A percentile compares a stretch with the other conserved stretches of the same genome.
phyloP scores from a whole-genome alignment of 2,797 vertebrate species.

The Valencia hispanica region DNA sequence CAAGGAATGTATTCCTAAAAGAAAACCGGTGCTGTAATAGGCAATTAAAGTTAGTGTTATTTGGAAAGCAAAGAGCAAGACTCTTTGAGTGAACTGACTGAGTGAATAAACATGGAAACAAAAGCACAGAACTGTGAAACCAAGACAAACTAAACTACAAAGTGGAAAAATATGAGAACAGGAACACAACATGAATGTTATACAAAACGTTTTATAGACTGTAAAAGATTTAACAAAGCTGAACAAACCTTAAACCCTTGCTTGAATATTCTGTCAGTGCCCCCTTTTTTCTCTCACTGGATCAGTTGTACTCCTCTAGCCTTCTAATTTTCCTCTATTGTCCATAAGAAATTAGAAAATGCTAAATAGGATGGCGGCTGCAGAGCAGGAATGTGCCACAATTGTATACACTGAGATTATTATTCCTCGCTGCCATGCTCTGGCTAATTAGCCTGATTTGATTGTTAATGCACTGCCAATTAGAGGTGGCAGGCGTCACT shows the following conservation, averaged over 20 bases:
- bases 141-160: background rate
- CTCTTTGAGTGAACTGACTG: background rate
- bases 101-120: background rate
- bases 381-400: slow-evolving; percentile 41
- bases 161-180: background rate
- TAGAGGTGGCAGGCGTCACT: slow-evolving; percentile 79
- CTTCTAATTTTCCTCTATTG: slow-evolving; percentile 81
- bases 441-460: slow-evolving; percentile 89
- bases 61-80: background rate
- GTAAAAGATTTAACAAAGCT: background rate
- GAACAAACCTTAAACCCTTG: slow-evolving; percentile 1
- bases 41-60: background rate
- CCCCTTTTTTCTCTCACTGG: slow-evolving; percentile 17
- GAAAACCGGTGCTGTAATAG: background rate
- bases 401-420: slow-evolving; percentile 70
- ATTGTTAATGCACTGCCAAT: slow-evolving; percentile 91
- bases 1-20: background rate
- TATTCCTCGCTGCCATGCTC: slow-evolving; percentile 82
- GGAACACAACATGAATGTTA: background rate
- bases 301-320: slow-evolving; percentile 46
- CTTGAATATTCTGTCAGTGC: slow-evolving; percentile 6
- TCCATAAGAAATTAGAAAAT: slow-evolving; percentile 85
- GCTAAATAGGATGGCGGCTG: slow-evolving; percentile 73
- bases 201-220: background rate
- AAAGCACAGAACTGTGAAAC: background rate